These are phyloP conservation scores for Stercorarius parasiticus DNA, from an alignment of 2,113 vertebrate species.

Conservation along the genomic window DNA sequence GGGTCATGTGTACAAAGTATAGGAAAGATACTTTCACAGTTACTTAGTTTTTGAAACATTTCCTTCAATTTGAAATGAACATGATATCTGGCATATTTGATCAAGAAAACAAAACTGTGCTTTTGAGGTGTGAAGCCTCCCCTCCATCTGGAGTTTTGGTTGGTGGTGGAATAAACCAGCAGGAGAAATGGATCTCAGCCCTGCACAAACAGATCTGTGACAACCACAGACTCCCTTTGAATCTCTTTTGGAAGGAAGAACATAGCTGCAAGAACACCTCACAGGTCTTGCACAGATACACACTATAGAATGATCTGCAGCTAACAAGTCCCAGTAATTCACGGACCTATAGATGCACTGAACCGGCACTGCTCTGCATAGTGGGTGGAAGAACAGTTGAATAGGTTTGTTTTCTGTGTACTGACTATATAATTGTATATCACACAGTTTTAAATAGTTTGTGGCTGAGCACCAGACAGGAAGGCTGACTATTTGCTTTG, in stretches of 20 bases:
- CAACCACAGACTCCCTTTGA: neutral
- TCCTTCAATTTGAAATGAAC: neutral
- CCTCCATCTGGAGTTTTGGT: slow-evolving; percentile 38
- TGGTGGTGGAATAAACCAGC: neutral
- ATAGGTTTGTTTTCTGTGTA: neutral
- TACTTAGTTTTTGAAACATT: neutral
- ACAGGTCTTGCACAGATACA: neutral
- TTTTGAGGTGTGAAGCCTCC: neutral
- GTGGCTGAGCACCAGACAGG: neutral
- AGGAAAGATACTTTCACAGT: neutral
- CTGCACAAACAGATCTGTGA: neutral
- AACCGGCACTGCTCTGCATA: neutral
- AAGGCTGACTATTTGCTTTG: neutral
- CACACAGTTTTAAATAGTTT: neutral
- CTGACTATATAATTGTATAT: neutral
- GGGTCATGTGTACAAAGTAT: neutral
- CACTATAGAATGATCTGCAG: neutral
- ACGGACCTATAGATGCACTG: neutral
- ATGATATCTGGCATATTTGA: neutral
- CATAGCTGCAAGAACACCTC: neutral
- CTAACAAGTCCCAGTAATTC: neutral
- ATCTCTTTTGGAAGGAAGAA: neutral
- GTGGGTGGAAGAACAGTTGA: neutral
- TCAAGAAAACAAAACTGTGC: neutral
- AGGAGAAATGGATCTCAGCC: slow-evolving; percentile 12